phyloP scores from a whole-genome alignment of 1,140 invertebrate species.

The Zaprionus lachaisei region DNA sequence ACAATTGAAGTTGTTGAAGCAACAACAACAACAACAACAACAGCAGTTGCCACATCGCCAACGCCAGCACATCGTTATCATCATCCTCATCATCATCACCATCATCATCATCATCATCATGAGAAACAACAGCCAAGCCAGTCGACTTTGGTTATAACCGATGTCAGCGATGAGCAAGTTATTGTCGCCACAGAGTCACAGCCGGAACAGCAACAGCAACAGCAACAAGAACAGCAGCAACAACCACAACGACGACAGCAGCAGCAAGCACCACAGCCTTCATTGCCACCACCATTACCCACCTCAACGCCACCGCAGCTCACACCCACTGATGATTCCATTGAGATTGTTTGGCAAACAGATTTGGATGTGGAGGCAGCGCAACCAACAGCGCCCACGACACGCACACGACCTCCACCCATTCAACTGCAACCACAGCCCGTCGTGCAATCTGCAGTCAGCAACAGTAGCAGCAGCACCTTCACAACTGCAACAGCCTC shows the following conservation, averaged over 20 bases:
- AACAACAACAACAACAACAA: constrained; percentile 23
- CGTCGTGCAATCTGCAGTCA: constrained; percentile 1
- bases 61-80: constrained; percentile 29
- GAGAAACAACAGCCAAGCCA: constrained; percentile 12
- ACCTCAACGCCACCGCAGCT: constrained; percentile 51
- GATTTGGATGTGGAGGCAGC: constrained; percentile 41
- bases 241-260: constrained; percentile 15
- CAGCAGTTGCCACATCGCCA: constrained; percentile 39
- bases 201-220: constrained; percentile 28
- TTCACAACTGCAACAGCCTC: background rate
- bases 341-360: constrained; percentile 21
- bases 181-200: constrained; percentile 42
- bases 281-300: constrained; percentile 58
- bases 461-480: background rate
- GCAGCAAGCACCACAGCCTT: constrained; percentile 21
- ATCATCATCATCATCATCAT: constrained; percentile 33
- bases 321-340: constrained; percentile 52
- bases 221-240: constrained; percentile 45
- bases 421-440: background rate
- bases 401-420: background rate
- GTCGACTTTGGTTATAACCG: constrained; percentile 35
- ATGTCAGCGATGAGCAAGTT: constrained; percentile 44
- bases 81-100: constrained; percentile 46
- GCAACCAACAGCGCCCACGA: constrained; percentile 1
- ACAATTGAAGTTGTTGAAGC: constrained; percentile 33